Percentiles rank a stretch among this genome's conserved stretches.
phyloP scores from a whole-genome alignment of 2,797 vertebrate genomes.

The Lepus townsendii region DNA sequence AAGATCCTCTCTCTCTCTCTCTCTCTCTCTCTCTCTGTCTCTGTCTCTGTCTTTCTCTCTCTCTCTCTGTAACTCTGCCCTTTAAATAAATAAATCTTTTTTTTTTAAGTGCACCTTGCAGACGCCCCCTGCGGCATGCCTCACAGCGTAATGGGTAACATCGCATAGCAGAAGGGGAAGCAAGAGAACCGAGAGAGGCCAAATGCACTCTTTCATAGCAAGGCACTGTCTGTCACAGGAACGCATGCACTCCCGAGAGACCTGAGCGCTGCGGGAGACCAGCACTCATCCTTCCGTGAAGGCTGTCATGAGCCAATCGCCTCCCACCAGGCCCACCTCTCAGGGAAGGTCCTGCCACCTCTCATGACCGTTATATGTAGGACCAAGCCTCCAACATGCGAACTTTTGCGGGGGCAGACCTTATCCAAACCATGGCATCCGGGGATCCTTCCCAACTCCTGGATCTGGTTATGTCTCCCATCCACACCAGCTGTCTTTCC shows the following conservation, averaged over 20 bases:
- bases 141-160: background rate
- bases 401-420: background rate
- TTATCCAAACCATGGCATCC: background rate
- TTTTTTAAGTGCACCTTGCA: background rate
- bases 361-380: no score
- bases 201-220: background rate
- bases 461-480: background rate
- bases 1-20: no score
- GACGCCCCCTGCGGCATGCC: background rate
- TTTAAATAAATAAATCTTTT: no score
- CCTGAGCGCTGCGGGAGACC: background rate
- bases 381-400: background rate
- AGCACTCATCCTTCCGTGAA: background rate
- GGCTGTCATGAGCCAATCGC: background rate
- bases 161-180: background rate
- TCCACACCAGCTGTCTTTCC: background rate
- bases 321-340: background rate
- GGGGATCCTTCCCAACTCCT: background rate
- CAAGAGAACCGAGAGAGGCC: background rate
- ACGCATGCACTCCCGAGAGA: background rate
- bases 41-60: no score
- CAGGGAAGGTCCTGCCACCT: background rate
- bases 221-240: background rate
- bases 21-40: no score
- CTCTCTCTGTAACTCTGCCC: no score